Percentiles rank a stretch among this genome's conserved stretches.
Evolutionary conservation across 1,140 invertebrate species (phyloP).

Genomic region (Meloidogyne floridensis): DNA sequence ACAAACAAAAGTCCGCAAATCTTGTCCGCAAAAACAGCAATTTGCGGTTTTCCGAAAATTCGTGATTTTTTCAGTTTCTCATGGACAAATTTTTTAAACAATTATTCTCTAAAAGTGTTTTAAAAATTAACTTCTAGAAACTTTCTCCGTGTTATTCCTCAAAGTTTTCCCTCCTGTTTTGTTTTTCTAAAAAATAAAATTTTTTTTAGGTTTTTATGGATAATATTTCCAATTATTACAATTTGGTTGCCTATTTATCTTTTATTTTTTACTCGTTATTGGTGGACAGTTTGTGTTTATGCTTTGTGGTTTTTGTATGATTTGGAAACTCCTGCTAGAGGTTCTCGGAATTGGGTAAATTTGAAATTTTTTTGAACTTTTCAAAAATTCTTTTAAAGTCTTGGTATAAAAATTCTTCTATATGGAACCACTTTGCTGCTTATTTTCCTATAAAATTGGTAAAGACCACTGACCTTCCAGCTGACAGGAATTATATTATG

Average conservation of each 20-base stretch:
- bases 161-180: not conserved
- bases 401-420: slow-evolving; percentile 45
- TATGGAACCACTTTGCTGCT: slow-evolving; percentile 65
- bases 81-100: too few relatives aligned
- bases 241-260: slow-evolving; percentile 50
- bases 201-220: slow-evolving; percentile 45
- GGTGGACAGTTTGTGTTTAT: slow-evolving; percentile 54
- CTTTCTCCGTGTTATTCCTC: not conserved
- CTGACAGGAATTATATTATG: slow-evolving; percentile 68
- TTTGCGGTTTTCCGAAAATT: too few relatives aligned
- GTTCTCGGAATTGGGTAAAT: slow-evolving; percentile 56
- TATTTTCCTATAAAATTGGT: slow-evolving; percentile 69
- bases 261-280: slow-evolving; percentile 55
- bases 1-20: too few relatives aligned
- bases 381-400: slow-evolving; percentile 22
- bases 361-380: not conserved
- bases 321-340: slow-evolving; percentile 50
- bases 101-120: too few relatives aligned
- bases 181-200: not conserved
- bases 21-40: too few relatives aligned
- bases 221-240: slow-evolving; percentile 50
- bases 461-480: slow-evolving; percentile 68
- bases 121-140: not conserved
- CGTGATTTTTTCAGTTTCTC: too few relatives aligned
- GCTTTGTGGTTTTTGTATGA: slow-evolving; percentile 59